Base-by-base conservation (phyloP, 2,797 vertebrate genomes). In the Anolis apletophallus region DNA sequence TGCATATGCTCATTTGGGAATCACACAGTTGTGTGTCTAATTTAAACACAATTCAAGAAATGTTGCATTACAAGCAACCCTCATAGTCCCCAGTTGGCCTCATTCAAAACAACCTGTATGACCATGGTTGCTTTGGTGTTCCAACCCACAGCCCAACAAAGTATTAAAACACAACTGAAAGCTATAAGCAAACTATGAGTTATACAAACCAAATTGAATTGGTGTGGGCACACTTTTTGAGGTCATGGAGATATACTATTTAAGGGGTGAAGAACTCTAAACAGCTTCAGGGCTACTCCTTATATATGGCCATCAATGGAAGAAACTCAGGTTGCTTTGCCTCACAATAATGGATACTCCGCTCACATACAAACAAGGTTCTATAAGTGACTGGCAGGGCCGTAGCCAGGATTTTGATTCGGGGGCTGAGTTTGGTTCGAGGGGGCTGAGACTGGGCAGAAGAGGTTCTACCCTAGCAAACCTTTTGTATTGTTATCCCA, bases 221-320 rank as follows among this genome's bases (percentile, higher is more conserved):
- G n/a, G n/a, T n/a, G n/a, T 46, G 12, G 21, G 85, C 52, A 77
- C 61, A 71, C 29, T 32, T 69, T 82, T 34, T 87, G 64, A 71
- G 36, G 36, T 83, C 34, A 71, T 19, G 26, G 19, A 87, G 36
- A 71, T n/a, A 71, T 87, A 71, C 9, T 52, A 13, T 59, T 69
- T 21, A 84, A 80, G 61, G 85, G 73, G 17, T 80, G 50, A 84
- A 88, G 34, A 87, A 87, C 91, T 34, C 19, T 40, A 54, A 88
- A 40, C 67, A 3, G 73, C 6, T 67, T 52, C 57, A 6, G 71
- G 5, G 61, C 46, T 85, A 61, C 64, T 3, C 89, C 19, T 74
- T 2, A 76, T 11, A 81, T 0, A 0, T 83, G 88, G 32, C 1
- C 34, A 80, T 90, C 14, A 23, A 76, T 88, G 84, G 75, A 85